Conservation (phyloP, 1,140 invertebrate genomes). For the Hycleus cichorii region DNA sequence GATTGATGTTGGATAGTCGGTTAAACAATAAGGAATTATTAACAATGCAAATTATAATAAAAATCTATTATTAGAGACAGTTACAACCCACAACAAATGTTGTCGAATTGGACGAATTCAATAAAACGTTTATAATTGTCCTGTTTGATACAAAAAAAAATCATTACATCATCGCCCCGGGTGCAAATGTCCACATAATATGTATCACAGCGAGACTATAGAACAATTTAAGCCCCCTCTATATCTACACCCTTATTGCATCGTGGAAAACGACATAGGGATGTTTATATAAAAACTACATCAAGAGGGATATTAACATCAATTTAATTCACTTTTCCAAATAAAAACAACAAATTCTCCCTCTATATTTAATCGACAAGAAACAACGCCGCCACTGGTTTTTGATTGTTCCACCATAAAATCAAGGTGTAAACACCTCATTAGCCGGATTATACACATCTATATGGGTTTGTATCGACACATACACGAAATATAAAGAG, state of each 20-base stretch:
- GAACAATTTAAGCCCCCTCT: conserved; percentile 6
- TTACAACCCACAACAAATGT: conserved; percentile 21
- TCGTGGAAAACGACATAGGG: no score
- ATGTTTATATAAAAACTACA: neutral
- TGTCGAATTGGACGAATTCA: conserved; percentile 12
- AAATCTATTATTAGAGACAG: conserved; percentile 4
- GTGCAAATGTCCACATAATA: conserved; percentile 21
- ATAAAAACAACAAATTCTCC: no score
- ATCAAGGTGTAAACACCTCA: conserved; percentile 15
- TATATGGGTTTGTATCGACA: conserved; percentile 15
- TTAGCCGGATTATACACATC: conserved; percentile 18
- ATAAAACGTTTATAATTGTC: conserved; percentile 21
- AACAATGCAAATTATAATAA: neutral
- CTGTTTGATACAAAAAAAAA: conserved; percentile 17
- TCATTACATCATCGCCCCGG: conserved; percentile 21
- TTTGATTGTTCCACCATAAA: neutral
- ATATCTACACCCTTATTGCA: no score
- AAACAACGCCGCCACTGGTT: conserved; percentile 9
- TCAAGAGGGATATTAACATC: neutral
- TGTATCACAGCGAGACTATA: conserved; percentile 10
- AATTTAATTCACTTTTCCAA: neutral
- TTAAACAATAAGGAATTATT: conserved; percentile 4
- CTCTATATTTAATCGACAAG: neutral
- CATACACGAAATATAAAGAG: conserved; percentile 7
- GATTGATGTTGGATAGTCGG: neutral